Conservation (phyloP, 2,113 vertebrate species). For the Pica pica region DNA sequence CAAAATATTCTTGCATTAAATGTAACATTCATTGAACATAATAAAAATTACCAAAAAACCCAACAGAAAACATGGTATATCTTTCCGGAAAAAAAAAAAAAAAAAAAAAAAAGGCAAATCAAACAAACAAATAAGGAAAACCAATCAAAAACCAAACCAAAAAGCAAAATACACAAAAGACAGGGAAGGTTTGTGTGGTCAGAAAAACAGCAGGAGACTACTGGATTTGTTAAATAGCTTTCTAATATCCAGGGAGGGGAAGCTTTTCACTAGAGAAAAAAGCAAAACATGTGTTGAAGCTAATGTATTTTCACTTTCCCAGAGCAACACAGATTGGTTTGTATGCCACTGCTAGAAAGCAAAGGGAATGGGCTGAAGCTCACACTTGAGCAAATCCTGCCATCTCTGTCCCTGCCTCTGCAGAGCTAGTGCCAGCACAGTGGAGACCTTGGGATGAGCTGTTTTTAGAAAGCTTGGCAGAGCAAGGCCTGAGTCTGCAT, state of each 20-base stretch:
- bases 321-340: neutral
- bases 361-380: neutral
- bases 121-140: neutral
- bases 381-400: neutral
- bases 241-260: neutral
- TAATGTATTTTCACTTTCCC: neutral
- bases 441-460: neutral
- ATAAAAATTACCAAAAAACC: neutral
- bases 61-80: neutral
- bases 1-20: neutral
- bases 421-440: neutral
- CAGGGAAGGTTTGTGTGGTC: neutral
- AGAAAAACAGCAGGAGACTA: neutral
- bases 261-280: neutral
- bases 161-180: neutral
- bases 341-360: neutral
- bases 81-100: neutral
- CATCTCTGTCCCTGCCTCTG: neutral
- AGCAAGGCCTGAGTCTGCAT: neutral
- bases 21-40: neutral
- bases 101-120: neutral
- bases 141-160: neutral
- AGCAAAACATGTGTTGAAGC: neutral
- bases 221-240: neutral
- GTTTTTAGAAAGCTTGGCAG: conserved; percentile 6